phyloP scores from a whole-genome alignment of 2,797 vertebrate genomes.

The Clarias platycephalus region DNA sequence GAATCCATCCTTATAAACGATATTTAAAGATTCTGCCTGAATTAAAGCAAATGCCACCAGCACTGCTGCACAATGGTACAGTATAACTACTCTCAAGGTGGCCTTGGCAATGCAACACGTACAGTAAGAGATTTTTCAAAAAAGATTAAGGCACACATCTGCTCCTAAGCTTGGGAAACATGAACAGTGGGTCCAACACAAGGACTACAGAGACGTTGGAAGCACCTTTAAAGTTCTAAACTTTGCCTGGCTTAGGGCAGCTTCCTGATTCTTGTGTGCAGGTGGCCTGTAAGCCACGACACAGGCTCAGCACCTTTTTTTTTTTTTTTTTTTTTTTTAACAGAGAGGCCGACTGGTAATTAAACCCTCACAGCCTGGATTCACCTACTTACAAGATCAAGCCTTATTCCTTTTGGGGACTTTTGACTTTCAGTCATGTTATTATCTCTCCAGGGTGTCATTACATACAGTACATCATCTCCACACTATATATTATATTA shows the following conservation, averaged over 20 bases:
- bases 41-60: not conserved
- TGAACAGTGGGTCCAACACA: slow-evolving; percentile 43
- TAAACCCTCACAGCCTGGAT: slow-evolving; percentile 70
- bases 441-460: slow-evolving; percentile 72
- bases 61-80: not conserved
- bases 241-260: slow-evolving; percentile 56
- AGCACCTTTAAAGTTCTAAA: slow-evolving; percentile 45
- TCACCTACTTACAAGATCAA: slow-evolving; percentile 74
- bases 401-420: slow-evolving; percentile 63
- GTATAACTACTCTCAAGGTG: not conserved
- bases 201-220: slow-evolving; percentile 35
- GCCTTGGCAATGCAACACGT: slow-evolving; percentile 55
- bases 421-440: slow-evolving; percentile 65
- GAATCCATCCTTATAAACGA: not conserved
- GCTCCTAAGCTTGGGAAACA: slow-evolving; percentile 47
- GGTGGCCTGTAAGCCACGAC: slow-evolving; percentile 55
- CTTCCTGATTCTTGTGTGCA: slow-evolving; percentile 42
- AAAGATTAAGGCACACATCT: slow-evolving; percentile 49
- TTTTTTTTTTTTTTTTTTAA: slow-evolving; percentile 54
- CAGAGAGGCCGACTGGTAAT: slow-evolving; percentile 69
- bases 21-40: not conserved
- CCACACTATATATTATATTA: slow-evolving; percentile 67
- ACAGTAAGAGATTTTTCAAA: slow-evolving; percentile 69
- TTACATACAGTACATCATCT: slow-evolving; percentile 62
- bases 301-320: slow-evolving; percentile 60